Evolutionary conservation across 2,888 invertebrate genomes (phyloP).

Genomic region (Drosophila borealis): DNA sequence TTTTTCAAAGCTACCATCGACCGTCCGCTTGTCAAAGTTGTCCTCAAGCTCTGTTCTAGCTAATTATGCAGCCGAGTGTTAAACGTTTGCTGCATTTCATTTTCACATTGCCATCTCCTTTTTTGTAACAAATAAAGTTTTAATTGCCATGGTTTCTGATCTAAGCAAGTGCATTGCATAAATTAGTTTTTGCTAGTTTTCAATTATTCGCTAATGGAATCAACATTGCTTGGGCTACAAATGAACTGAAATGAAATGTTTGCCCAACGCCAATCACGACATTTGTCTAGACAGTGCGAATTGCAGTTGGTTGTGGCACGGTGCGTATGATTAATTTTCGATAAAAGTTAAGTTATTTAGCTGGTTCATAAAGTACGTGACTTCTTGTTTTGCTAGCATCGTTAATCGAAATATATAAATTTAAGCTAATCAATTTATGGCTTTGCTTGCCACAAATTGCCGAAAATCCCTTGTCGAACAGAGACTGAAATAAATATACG

Average conservation of each 20-base stretch:
- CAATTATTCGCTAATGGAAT: neutral
- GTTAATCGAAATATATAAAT: conserved; percentile 56
- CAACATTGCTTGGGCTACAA: neutral
- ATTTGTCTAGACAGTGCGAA: conserved; percentile 37
- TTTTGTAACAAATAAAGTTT: conserved; percentile 57
- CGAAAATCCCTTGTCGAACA: conserved; percentile 32
- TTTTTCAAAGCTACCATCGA: neutral
- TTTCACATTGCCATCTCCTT: conserved; percentile 15
- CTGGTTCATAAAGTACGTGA: conserved; percentile 49
- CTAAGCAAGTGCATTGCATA: neutral
- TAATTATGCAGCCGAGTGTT: conserved; percentile 37
- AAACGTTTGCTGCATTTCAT: conserved; percentile 28
- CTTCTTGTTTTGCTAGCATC: conserved; percentile 2
- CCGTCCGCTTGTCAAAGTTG: conserved; percentile 1
- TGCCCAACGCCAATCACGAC: neutral
- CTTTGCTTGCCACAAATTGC: conserved; percentile 54
- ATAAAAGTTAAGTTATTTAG: conserved; percentile 43
- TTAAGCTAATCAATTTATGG: conserved; percentile 74
- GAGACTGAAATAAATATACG: neutral
- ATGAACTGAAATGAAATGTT: neutral
- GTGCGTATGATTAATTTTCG: conserved; percentile 46
- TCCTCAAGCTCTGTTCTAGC: conserved; percentile 4
- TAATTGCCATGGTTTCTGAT: conserved; percentile 52
- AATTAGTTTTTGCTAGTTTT: neutral
- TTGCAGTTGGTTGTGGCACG: conserved; percentile 1